Evolutionary conservation across 2,888 invertebrate genomes (phyloP), one percentile per base, ranked within the genome.

Genomic region (Aethes cnicana): DNA sequence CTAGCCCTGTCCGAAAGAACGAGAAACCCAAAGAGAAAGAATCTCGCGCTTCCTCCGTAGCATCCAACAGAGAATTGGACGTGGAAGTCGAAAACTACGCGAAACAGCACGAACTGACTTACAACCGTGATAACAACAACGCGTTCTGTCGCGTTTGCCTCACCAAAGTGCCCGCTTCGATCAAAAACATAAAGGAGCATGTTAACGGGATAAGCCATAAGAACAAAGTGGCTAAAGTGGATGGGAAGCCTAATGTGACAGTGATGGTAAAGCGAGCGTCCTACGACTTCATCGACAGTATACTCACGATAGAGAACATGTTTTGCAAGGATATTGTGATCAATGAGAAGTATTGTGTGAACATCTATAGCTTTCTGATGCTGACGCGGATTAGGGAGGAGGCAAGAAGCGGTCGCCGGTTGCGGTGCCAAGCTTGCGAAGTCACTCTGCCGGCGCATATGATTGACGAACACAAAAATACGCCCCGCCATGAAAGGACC

Each of bases 261-360:
- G 17, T 35, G 16, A 25, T 54, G n/a, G 43, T 47, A 20, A 62
- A 47, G 25, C 28, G 55, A 2, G 50, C 53, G 0, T 35, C 49
- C 7, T 5, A 9, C 0, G 5, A 37, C 0, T 74, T 64, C 23
- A 4, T 70, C 0, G 36, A 53, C 1, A 54, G 3, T 1, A 0
- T 64, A 0, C 12, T 47, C 0, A 20, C 16, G 3, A 6, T 69
- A 0, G 42, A 62, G 9, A 53, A 54, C 14, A 7, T 17, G 2
- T 33, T 55, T 6, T 41, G 49, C 4, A 37, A 58, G 1, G 65
- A 68, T 26, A 2, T 67, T 0, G 43, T 75, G 7, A 55, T 77
- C 5, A 77, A 77, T 56, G 62, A 69, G 0, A 67, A 66, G 20
- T 59, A 63, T 20, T 66, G 63, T 6, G 26, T 76, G 0, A 69